phyloP scores from a whole-genome alignment of 2,113 vertebrate genomes.

The Hippopotamus amphibius region DNA sequence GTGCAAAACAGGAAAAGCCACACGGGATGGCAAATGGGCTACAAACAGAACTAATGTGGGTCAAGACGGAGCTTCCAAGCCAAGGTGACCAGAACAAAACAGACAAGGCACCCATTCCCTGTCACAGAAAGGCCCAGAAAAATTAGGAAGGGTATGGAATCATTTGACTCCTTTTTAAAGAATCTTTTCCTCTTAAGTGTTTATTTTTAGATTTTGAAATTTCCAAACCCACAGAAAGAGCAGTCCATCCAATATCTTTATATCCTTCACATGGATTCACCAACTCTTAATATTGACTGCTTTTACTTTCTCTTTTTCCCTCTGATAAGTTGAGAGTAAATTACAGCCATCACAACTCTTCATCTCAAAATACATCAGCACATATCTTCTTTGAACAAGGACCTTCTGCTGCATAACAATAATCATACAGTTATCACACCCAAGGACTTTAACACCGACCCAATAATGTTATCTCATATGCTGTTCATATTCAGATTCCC shows the following conservation, averaged over 20 bases:
- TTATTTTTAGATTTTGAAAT: slow-evolving; percentile 8
- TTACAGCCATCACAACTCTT: not conserved
- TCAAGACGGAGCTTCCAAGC: not conserved
- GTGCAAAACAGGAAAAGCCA: not conserved
- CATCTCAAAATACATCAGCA: not conserved
- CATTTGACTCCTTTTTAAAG: not conserved
- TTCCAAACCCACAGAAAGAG: not conserved
- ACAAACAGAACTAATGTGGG: no score
- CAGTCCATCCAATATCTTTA: rapidly evolving
- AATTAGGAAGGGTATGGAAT: not conserved
- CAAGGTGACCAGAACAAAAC: not conserved
- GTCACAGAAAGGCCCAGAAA: not conserved
- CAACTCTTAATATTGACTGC: rapidly evolving
- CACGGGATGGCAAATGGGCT: rapidly evolving
- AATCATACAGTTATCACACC: not conserved
- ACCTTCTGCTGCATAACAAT: not conserved
- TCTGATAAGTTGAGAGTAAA: not conserved
- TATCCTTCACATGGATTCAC: not conserved
- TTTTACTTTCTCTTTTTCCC: not conserved
- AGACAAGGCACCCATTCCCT: not conserved
- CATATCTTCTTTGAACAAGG: not conserved
- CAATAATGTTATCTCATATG: not conserved
- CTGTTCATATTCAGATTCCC: not conserved
- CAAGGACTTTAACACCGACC: not conserved
- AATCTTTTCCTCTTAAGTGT: not conserved